phyloP scores from a whole-genome alignment of 2,797 vertebrate species.

The Eutrigla gurnardus region DNA sequence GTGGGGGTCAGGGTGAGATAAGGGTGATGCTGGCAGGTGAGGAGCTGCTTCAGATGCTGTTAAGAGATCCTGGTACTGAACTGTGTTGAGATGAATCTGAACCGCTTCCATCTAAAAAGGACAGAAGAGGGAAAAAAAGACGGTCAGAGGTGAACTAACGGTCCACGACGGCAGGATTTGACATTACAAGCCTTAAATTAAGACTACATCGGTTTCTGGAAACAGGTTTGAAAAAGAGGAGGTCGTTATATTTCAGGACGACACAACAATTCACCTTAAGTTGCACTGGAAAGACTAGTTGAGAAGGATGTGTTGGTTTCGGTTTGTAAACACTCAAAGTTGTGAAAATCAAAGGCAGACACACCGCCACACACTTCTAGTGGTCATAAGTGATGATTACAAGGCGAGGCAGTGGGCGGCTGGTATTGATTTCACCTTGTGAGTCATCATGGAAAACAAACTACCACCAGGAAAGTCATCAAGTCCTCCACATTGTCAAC shows the following conservation, averaged over 20 bases:
- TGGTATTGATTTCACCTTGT: too few species aligned
- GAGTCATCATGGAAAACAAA: too few species aligned
- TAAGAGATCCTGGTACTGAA: constrained; percentile 80
- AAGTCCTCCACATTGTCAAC: too few species aligned
- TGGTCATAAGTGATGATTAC: too few species aligned
- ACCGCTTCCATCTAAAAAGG: constrained; percentile 72
- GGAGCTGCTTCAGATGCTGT: constrained; percentile 81
- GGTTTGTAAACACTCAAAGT: too few species aligned
- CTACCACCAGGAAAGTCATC: too few species aligned
- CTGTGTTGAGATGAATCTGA: constrained; percentile 82
- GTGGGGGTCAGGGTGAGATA: constrained; percentile 41
- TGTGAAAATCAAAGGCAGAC: too few species aligned
- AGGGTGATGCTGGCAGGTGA: constrained; percentile 55
- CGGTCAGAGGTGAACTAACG: not conserved
- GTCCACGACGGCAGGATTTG: not conserved
- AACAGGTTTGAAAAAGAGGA: not conserved
- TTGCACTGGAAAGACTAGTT: too few species aligned
- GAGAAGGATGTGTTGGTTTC: too few species aligned
- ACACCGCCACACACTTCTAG: too few species aligned
- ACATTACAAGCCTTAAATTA: not conserved
- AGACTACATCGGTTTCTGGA: not conserved
- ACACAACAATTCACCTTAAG: not conserved
- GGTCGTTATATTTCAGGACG: not conserved
- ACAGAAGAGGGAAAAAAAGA: not conserved
- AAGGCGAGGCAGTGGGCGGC: too few species aligned